These are phyloP conservation scores for Sturnus vulgaris DNA, from an alignment of 2,113 vertebrate species.

Conservation along the genomic window DNA sequence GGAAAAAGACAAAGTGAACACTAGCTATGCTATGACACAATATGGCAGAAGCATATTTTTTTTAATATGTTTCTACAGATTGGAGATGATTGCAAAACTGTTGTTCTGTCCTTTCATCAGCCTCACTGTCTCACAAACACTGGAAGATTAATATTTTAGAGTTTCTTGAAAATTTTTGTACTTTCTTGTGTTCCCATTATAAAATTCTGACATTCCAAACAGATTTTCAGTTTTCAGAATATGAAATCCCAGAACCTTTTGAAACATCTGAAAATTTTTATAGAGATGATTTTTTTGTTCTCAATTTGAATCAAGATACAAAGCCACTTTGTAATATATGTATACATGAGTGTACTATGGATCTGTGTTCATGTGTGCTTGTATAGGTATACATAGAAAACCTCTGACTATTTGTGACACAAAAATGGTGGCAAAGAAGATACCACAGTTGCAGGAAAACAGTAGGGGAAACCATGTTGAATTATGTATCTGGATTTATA, in stretches of 20 bases:
- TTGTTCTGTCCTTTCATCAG: background rate
- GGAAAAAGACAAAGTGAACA: background rate
- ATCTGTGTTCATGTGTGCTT: background rate
- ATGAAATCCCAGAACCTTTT: background rate
- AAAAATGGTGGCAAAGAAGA: background rate
- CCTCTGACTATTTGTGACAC: background rate
- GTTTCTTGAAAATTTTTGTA: background rate
- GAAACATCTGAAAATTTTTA: background rate
- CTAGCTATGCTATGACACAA: background rate
- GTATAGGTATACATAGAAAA: background rate
- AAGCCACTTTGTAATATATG: background rate
- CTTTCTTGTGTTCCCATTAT: background rate
- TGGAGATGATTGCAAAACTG: background rate
- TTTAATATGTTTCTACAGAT: background rate
- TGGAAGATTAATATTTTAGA: background rate
- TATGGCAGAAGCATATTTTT: background rate
- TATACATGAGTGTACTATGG: accelerated
- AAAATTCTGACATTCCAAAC: background rate
- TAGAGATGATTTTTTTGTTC: background rate
- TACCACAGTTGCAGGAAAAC: background rate
- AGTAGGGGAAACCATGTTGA: background rate
- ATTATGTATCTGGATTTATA: background rate
- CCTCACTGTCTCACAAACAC: background rate
- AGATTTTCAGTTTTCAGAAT: background rate
- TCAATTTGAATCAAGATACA: background rate